A percentile compares a stretch with the other conserved stretches of the same genome.
phyloP scores from a whole-genome alignment of 1,140 invertebrate species.

The Diorhabda carinulata region DNA sequence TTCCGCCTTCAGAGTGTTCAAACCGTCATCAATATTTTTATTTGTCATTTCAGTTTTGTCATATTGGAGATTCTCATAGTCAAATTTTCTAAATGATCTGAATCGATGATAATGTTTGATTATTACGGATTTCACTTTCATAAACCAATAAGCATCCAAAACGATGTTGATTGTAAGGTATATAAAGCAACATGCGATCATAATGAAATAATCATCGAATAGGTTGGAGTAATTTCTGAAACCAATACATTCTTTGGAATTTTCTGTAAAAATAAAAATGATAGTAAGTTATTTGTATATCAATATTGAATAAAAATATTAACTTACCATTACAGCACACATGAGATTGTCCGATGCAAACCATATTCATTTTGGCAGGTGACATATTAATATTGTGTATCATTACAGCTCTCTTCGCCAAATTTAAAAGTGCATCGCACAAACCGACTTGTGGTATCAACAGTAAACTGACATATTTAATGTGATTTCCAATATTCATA shows the following conservation, averaged over 20 bases:
- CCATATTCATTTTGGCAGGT: neutral
- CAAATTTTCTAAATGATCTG: neutral
- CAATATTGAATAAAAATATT: neutral
- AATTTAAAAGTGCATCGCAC: conserved; percentile 27
- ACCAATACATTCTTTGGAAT: conserved; percentile 2
- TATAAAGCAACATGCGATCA: conserved; percentile 16
- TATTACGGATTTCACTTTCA: neutral
- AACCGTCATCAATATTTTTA: conserved; percentile 3
- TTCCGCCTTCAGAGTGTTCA: conserved; percentile 21
- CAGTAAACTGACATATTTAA: conserved; percentile 27
- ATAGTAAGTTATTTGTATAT: neutral
- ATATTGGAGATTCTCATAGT: neutral
- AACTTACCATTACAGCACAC: neutral
- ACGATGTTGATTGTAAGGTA: conserved; percentile 26
- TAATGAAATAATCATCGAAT: conserved; percentile 15
- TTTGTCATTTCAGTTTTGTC: neutral
- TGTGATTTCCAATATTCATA: conserved; percentile 20
- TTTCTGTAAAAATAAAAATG: neutral
- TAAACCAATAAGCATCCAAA: conserved; percentile 18
- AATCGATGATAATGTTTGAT: neutral
- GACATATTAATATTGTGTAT: conserved; percentile 34
- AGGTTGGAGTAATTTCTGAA: conserved; percentile 13
- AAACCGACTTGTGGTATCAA: conserved; percentile 36
- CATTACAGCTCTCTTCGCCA: conserved; percentile 32
- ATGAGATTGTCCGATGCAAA: neutral